Evolutionary conservation across 2,113 vertebrate species (phyloP).

Genomic region (Gymnarchus niloticus): DNA sequence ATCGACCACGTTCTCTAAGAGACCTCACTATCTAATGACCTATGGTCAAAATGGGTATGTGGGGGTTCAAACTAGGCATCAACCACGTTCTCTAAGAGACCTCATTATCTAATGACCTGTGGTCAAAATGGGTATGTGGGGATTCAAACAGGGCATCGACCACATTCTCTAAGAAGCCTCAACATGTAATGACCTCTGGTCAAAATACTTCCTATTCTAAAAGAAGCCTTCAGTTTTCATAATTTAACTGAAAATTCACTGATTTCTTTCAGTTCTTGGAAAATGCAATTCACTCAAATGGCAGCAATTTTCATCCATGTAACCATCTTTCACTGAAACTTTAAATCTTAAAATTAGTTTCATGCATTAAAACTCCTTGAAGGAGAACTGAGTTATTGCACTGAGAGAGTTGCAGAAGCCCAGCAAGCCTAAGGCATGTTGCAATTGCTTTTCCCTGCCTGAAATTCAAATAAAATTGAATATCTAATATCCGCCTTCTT

Average conservation of each 20-base stretch:
- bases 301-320: background rate
- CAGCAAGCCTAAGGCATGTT: too few species aligned
- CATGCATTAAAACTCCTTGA: background rate
- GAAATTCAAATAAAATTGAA: too few species aligned
- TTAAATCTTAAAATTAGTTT: background rate
- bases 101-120: background rate
- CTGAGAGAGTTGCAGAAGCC: too few species aligned
- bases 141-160: too few species aligned
- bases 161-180: background rate
- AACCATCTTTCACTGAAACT: background rate
- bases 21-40: too few species aligned
- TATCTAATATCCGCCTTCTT: too few species aligned
- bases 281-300: background rate
- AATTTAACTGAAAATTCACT: background rate
- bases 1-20: too few species aligned
- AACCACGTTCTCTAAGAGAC: background rate
- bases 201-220: background rate
- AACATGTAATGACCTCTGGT: background rate
- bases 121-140: too few species aligned
- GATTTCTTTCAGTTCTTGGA: background rate
- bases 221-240: background rate
- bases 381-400: background rate
- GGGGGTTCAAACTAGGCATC: too few species aligned
- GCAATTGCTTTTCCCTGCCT: too few species aligned
- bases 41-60: too few species aligned